Base-by-base conservation (phyloP, 2,888 invertebrate species). In the Eilema caniola region DNA sequence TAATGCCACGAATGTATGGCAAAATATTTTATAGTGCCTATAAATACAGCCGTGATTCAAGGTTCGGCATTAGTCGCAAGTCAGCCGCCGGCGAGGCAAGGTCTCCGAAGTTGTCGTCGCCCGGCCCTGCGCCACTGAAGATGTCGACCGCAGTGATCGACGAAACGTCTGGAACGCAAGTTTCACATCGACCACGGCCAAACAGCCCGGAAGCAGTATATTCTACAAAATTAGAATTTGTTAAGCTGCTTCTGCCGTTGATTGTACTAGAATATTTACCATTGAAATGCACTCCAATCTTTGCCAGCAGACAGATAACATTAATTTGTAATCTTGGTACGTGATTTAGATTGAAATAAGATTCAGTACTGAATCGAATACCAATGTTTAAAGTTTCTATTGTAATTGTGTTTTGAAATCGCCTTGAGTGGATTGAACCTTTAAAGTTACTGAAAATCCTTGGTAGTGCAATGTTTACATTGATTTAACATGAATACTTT, bases 331-430 rank as follows among this genome's bases (percentile, higher is more conserved):
- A 14, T 25, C 12, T 53, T 10, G 53, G 28, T 63, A 53, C 63
- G 63, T 63, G 62, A 28, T 68, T 25, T 25, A 31, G 62, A 41
- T 66, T 63, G 37, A 62, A 65, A 20, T n/a, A 57, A 56, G 62
- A 61, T 60, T 41, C 25, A 11, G 56, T 66, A 57, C 60, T 60
- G 11, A 47, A 67, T 79, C 63, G 57, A 66, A 71, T 63, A 59
- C 66, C 69, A 79, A 76, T 67, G 61, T 70, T 71, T 67, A 31
- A 12, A 62, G 37, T 61, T 69, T 31, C 33, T 66, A 23, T 41
- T 71, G 33, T 69, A 62, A 76, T 69, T 76, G 56, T 56, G 62
- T 69, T 69, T 67, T 62, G 24, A 65, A 63, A 63, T 24, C 16
- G 25, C 65, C 56, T 68, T 60, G 37, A 41, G 28, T 64, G 23